These are phyloP conservation scores for Dunckerocampus dactyliophorus DNA, from an alignment of 2,113 vertebrate genomes.

Conservation along the genomic window DNA sequence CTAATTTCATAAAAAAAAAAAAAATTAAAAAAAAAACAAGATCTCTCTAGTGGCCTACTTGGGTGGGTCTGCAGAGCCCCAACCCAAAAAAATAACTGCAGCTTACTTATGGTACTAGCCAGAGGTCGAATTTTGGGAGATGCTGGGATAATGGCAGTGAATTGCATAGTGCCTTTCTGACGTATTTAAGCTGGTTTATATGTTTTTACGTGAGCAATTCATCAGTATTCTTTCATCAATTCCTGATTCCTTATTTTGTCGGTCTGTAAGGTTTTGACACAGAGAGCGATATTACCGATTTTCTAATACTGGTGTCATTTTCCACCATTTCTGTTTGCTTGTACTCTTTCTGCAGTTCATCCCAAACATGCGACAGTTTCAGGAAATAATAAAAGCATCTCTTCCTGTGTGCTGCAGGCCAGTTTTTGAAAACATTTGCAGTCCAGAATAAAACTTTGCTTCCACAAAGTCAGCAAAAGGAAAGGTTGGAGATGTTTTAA, in stretches of 20 bases:
- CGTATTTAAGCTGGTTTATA: neutral
- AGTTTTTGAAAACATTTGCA: neutral
- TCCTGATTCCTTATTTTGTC: neutral
- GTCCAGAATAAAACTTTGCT: neutral
- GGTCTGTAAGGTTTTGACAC: too few species aligned
- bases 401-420: neutral
- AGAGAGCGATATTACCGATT: neutral
- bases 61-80: constrained; percentile 2
- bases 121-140: neutral
- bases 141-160: neutral
- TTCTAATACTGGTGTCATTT: neutral
- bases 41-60: neutral
- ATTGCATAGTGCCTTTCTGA: too few species aligned
- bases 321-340: neutral
- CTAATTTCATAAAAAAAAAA: too few species aligned
- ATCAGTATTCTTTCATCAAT: too few species aligned
- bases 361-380: neutral
- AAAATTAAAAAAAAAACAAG: neutral
- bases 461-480: neutral
- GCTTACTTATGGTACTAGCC: neutral
- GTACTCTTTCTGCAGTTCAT: neutral
- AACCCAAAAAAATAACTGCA: neutral
- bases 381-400: constrained; percentile 6
- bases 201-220: neutral
- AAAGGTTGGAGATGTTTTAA: too few species aligned